Evolutionary conservation across 1,140 invertebrate genomes (phyloP), one percentile per base, ranked within the genome.

Genomic region (Ips nitidus): DNA sequence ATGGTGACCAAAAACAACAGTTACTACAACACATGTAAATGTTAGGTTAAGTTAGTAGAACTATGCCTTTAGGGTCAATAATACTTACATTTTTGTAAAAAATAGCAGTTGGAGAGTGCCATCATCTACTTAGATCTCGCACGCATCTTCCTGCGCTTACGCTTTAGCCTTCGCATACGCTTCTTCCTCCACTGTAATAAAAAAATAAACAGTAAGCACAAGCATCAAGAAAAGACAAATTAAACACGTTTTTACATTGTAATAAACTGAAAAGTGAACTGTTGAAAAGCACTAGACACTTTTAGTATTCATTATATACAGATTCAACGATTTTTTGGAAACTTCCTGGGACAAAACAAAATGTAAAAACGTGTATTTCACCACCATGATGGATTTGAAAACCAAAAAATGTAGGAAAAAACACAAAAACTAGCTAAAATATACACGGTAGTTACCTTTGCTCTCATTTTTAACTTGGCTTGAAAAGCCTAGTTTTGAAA

Each of bases 91-190:
- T 63, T 56, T 39, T 1, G n/a, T 50, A 50, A 50, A 50, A 50
- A 50, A 8, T 50, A 50, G 3, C 45, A 2, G 45, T 6, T 2
- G 7, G 45, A 50, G 6, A 50, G 6, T 50, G 45, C 45, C 22
- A 22, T 37, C 74, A 78, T 82, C 85, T 93, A 94, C 84, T 94
- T 94, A 79, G 92, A 95, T 87, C 93, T 93, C 83, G 93, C 92
- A 90, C 93, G 92, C 93, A 95, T 94, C 92, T 94, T 95, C 88
- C 93, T 94, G 86, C 93, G 91, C 83, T 95, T 95, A 79, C 93
- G 90, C 87, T 95, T 95, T 88, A 95, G 87, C 91, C 93, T 94
- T 78, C 93, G 91, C 93, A 95, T 94, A 83, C 93, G 89, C 91
- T 95, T 95, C 87, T 95, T 95, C 84, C 92, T 90, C 93, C 93